Evolutionary conservation across 2,797 vertebrate genomes (phyloP).

Genomic region (Sebastes steindachneri): DNA sequence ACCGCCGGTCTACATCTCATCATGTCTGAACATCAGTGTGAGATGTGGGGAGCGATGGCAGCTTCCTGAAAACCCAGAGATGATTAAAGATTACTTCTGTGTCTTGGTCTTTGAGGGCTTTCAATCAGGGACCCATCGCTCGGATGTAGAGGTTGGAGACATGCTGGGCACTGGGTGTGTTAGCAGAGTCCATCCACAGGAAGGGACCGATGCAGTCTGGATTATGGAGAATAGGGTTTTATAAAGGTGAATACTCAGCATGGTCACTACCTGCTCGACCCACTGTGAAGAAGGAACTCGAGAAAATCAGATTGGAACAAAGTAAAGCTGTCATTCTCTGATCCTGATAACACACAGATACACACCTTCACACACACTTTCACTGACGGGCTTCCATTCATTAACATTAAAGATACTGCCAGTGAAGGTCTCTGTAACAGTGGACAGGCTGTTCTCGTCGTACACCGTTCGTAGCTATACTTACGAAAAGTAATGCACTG

Average conservation of each 20-base stretch:
- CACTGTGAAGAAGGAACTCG: not conserved
- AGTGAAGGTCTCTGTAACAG: not conserved
- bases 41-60: not conserved
- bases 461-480: too few species aligned
- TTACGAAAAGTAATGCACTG: rapidly evolving
- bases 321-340: not conserved
- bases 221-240: not conserved
- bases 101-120: not conserved
- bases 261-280: not conserved
- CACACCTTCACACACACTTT: not conserved
- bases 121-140: not conserved
- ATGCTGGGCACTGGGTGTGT: too few species aligned
- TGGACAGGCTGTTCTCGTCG: too few species aligned
- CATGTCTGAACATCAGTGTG: not conserved
- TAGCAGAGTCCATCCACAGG: too few species aligned
- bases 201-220: not conserved
- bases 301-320: not conserved
- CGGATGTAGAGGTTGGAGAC: too few species aligned
- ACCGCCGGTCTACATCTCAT: not conserved
- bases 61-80: not conserved
- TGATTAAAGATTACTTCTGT: not conserved
- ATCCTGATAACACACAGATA: not conserved
- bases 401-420: not conserved
- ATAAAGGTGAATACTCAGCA: not conserved
- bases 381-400: not conserved